phyloP scores from a whole-genome alignment of 2,797 vertebrate genomes.

The Sebastes dallii region DNA sequence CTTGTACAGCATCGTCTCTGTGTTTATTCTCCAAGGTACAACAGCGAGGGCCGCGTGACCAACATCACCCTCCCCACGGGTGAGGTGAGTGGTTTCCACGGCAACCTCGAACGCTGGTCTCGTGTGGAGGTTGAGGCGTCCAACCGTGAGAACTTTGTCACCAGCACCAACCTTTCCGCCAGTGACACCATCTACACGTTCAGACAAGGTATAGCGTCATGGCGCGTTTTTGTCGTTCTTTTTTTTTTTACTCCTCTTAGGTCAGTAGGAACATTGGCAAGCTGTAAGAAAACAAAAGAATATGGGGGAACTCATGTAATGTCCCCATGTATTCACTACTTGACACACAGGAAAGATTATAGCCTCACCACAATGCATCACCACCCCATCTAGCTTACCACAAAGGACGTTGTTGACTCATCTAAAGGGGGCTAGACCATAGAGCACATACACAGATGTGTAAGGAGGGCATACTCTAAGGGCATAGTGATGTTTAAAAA shows the following conservation, averaged over 20 bases:
- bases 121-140: slow-evolving; percentile 91
- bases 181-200: slow-evolving; percentile 93
- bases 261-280: not conserved
- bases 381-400: not conserved
- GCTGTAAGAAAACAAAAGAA: not conserved
- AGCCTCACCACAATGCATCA: not conserved
- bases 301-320: not conserved
- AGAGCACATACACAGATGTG: slow-evolving; percentile 1
- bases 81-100: slow-evolving; percentile 94
- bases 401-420: slow-evolving; percentile 49
- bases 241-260: not conserved
- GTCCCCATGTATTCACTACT: not conserved
- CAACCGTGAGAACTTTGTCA: slow-evolving; percentile 91
- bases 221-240: not conserved
- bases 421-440: not conserved
- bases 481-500: slow-evolving; percentile 57
- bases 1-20: slow-evolving; percentile 7
- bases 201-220: slow-evolving; percentile 86
- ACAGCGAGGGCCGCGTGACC: slow-evolving; percentile 90
- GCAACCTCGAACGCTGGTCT: slow-evolving; percentile 91
- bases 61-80: slow-evolving; percentile 94
- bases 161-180: slow-evolving; percentile 93
- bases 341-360: not conserved
- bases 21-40: slow-evolving; percentile 83
- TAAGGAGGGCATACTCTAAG: slow-evolving; percentile 9